Base-by-base conservation (phyloP, 2,797 vertebrate species). In the Onychomys leucogaster region DNA sequence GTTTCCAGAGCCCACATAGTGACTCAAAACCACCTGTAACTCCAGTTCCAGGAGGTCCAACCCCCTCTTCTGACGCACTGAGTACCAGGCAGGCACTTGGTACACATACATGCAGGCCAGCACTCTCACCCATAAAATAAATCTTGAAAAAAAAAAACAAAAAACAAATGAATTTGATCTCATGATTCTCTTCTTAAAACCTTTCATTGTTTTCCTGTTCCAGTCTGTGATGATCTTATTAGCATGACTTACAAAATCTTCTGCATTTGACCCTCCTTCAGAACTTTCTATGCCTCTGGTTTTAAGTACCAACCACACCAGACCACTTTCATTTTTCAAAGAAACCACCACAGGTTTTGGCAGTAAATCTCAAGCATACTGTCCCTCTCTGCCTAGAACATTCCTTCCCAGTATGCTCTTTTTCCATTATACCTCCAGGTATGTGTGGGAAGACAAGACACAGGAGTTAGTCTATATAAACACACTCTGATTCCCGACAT, bases 271-370 rank as follows among this genome's bases (percentile, higher is more conserved):
- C 29, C 43, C n/a, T 91, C 12, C 4, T 69, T 73, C 63, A 63
- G 37, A 23, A 29, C 4, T 46, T 32, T 57, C 10, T 1, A 0
- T 23, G 23, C 57, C 14, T 16, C 19, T 37, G 2, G 0, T 43
- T 43, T 63, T 6, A 8, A 34, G 23, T n/a, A 81, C 46, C 41
- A 91, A 17, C 6, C 57, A 93, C n/a, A 52, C 21, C 29, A 23
- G 23, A 63, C 5, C 65, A 2, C 34, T 71, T 46, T 85, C 43
- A 19, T 9, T 76, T 96, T 88, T 67, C 46, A 87, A 90, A 90
- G 57, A 25, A 41, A 27, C 63, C 32, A 23, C 21, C 10, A 5
- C 67, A 10, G 55, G 27, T 23, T 77, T 78, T 52, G 23, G 14
- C 4, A 43, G n/a, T 69, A 1, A n/a, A 13, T 63, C 32, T 76